Evolutionary conservation across 2,888 invertebrate species (phyloP).

Genomic region (Limnephilus auricula): DNA sequence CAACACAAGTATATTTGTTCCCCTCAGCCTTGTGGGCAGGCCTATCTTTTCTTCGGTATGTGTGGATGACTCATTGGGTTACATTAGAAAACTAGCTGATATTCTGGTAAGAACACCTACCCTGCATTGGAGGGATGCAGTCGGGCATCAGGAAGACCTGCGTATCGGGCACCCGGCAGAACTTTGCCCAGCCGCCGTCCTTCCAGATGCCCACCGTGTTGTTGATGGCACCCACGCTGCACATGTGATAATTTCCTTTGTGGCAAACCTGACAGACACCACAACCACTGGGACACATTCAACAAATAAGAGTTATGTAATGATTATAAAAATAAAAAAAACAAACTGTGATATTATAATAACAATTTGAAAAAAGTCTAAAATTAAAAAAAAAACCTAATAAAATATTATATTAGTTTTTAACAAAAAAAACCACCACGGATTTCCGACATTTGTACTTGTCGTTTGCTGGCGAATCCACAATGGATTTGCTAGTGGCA

Average conservation of each 20-base stretch:
- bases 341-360: too few species aligned
- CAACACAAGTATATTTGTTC: too few species aligned
- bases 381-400: too few species aligned
- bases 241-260: constrained; percentile 81
- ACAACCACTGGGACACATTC: constrained; percentile 77
- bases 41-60: too few species aligned
- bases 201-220: constrained; percentile 81
- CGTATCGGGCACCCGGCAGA: constrained; percentile 78
- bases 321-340: too few species aligned
- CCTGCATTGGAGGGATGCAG: constrained; percentile 78
- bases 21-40: too few species aligned
- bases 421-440: too few species aligned
- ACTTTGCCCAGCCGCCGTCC: constrained; percentile 85
- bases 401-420: too few species aligned
- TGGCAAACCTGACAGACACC: constrained; percentile 80
- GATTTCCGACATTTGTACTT: too few species aligned
- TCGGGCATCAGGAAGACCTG: constrained; percentile 81
- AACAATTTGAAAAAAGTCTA: too few species aligned
- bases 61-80: background rate
- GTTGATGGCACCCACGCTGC: constrained; percentile 79
- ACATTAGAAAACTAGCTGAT: background rate
- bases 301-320: background rate
- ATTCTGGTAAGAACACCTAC: constrained; percentile 69
- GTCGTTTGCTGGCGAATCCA: too few species aligned
- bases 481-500: too few species aligned